Percentiles rank a stretch among this genome's conserved stretches.
phyloP scores from a whole-genome alignment of 2,888 invertebrate species.

The Arge pagana region DNA sequence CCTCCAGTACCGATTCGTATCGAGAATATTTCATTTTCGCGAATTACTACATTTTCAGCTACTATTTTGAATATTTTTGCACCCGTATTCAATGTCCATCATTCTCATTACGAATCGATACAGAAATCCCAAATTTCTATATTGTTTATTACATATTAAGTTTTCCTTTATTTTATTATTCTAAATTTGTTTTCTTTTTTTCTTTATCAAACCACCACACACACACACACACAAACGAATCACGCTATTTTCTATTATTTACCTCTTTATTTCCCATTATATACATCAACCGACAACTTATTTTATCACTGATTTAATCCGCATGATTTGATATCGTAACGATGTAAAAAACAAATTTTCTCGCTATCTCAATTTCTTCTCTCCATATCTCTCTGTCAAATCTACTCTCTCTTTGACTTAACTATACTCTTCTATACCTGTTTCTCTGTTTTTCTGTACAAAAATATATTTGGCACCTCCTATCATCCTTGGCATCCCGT shows the following conservation, averaged over 20 bases:
- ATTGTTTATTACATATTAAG: conserved; percentile 18
- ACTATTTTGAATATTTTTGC: conserved; percentile 26
- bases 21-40: conserved; percentile 24
- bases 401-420: too few species aligned
- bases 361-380: conserved; percentile 18
- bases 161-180: conserved; percentile 23
- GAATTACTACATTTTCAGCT: conserved; percentile 28
- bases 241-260: conserved; percentile 29
- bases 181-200: conserved; percentile 25
- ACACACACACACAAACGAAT: conserved; percentile 35
- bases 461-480: conserved; percentile 38
- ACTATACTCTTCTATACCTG: background rate
- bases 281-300: conserved; percentile 23
- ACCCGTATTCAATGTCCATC: conserved; percentile 24
- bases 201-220: conserved; percentile 28
- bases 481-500: conserved; percentile 41
- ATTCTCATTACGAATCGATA: conserved; percentile 12
- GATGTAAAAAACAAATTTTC: conserved; percentile 28
- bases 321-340: conserved; percentile 40
- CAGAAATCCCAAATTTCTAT: background rate
- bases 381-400: conserved; percentile 17
- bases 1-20: conserved; percentile 10
- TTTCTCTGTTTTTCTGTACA: conserved; percentile 31
- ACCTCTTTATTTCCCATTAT: conserved; percentile 24
- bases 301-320: conserved; percentile 25